Percentiles rank a stretch among this genome's conserved stretches.
phyloP scores from a whole-genome alignment of 1,140 invertebrate genomes.

The Leptinotarsa defecta region DNA sequence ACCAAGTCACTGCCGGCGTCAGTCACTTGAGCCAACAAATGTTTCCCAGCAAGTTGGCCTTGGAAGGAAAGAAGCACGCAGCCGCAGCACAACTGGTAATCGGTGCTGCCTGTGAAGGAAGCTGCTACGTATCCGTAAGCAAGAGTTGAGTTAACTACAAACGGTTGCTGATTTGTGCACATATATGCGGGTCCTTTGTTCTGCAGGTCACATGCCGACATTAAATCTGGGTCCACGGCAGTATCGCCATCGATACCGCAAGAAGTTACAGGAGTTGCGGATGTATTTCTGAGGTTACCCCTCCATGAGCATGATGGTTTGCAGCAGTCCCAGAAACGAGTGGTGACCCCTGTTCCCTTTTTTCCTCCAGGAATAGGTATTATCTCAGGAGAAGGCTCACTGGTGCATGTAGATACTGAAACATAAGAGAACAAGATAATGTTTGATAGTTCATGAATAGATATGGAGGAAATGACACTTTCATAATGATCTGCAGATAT shows the following conservation, averaged over 20 bases:
- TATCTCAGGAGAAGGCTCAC: neutral
- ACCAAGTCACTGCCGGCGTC: slow-evolving; percentile 34
- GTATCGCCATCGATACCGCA: slow-evolving; percentile 28
- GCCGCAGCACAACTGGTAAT: slow-evolving; percentile 28
- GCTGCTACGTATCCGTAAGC: slow-evolving; percentile 37
- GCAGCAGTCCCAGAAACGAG: slow-evolving; percentile 39
- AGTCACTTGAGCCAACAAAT: slow-evolving; percentile 29
- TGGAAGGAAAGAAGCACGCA: slow-evolving; percentile 32
- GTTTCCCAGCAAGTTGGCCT: slow-evolving; percentile 26
- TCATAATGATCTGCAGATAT: too few species aligned
- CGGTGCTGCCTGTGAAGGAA: slow-evolving; percentile 35
- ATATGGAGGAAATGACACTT: too few species aligned
- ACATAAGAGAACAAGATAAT: too few species aligned
- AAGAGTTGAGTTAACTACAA: slow-evolving; percentile 24
- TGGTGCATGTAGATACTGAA: neutral
- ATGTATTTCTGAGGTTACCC: slow-evolving; percentile 18
- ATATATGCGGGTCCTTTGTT: slow-evolving; percentile 28
- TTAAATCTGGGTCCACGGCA: slow-evolving; percentile 14
- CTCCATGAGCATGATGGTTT: slow-evolving; percentile 37
- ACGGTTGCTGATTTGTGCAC: slow-evolving; percentile 34
- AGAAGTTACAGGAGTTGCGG: slow-evolving; percentile 22
- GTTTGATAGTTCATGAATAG: too few species aligned
- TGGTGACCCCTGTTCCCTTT: slow-evolving; percentile 21
- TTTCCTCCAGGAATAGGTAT: slow-evolving; percentile 9
- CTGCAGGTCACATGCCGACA: neutral